A percentile compares a stretch with the other conserved stretches of the same genome.
phyloP scores from a whole-genome alignment of 2,797 vertebrate species.

The Bovichtus variegatus region DNA sequence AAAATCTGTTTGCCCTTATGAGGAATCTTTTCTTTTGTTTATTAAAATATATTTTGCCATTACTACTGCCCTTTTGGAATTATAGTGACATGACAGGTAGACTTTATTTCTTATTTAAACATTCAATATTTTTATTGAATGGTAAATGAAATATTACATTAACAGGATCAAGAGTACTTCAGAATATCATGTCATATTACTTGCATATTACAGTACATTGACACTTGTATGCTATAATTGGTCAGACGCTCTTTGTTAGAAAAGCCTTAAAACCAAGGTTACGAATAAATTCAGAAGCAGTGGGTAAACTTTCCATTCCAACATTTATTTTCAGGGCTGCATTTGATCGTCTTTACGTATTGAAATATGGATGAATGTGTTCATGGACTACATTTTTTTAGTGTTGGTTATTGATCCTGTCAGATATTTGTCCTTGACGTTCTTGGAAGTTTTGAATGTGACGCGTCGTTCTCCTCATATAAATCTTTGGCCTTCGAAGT shows the following conservation, averaged over 20 bases:
- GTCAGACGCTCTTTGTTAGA: neutral
- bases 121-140: neutral
- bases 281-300: neutral
- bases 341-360: neutral
- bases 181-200: too few species aligned
- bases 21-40: neutral
- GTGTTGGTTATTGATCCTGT: neutral
- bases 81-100: neutral
- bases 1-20: neutral
- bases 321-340: neutral
- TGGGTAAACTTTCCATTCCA: neutral
- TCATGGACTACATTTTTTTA: neutral
- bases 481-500: constrained; percentile 18
- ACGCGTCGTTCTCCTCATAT: neutral
- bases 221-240: neutral
- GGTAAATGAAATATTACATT: neutral
- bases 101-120: neutral
- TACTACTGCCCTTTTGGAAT: neutral
- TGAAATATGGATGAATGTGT: neutral
- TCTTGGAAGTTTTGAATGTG: constrained; percentile 11
- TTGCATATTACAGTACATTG: too few species aligned
- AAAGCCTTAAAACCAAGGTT: neutral
- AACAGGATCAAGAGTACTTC: neutral
- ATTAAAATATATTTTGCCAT: neutral
- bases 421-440: constrained; percentile 19